A percentile compares a stretch with the other conserved stretches of the same genome.
Evolutionary conservation across 2,888 invertebrate genomes (phyloP).

Genomic region (Acrocyrtus sp.): DNA sequence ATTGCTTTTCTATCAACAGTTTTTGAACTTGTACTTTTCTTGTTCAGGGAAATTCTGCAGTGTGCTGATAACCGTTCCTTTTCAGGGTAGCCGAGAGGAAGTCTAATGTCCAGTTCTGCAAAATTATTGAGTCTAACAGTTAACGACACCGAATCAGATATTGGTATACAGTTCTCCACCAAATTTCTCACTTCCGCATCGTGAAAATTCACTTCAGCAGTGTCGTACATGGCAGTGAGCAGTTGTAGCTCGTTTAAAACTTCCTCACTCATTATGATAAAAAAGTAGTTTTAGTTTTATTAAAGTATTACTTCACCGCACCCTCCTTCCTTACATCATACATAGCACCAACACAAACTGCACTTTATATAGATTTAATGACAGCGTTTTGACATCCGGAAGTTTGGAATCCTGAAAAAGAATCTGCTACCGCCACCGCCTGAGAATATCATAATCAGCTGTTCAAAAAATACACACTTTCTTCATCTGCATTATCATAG

Average conservation of each 20-base stretch:
- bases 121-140: conserved; percentile 29
- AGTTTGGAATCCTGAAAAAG: no score
- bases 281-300: no score
- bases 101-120: conserved; percentile 32
- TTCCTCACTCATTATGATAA: conserved; percentile 22
- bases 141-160: conserved; percentile 37
- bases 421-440: no score
- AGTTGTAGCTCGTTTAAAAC: conserved; percentile 50
- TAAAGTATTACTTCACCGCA: no score
- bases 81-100: conserved; percentile 45
- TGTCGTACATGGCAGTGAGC: conserved; percentile 46
- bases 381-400: no score
- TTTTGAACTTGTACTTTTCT: neutral
- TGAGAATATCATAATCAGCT: no score
- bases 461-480: no score
- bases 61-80: conserved; percentile 40
- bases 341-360: no score
- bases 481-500: no score
- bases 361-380: no score
- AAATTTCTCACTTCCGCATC: conserved; percentile 33
- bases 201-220: conserved; percentile 35
- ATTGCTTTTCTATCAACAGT: neutral
- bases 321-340: no score
- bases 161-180: conserved; percentile 32
- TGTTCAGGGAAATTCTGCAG: conserved; percentile 23